A percentile compares a stretch with the other conserved stretches of the same genome.
phyloP scores from a whole-genome alignment of 2,113 vertebrate species.

The Epinephelus lanceolatus region DNA sequence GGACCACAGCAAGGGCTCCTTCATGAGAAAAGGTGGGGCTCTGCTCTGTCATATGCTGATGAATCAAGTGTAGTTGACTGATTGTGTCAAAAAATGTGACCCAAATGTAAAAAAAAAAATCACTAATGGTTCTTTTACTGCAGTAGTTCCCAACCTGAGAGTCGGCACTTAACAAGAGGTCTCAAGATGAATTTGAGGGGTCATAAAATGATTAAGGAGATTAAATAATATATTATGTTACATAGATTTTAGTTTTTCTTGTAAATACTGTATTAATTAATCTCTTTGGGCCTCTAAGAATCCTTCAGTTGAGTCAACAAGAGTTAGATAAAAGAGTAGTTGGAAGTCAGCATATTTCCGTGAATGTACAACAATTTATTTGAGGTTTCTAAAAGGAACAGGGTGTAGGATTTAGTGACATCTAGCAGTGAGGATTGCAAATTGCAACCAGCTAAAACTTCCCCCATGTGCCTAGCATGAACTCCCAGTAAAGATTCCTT shows the following conservation, averaged over 20 bases:
- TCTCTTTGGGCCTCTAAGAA: background rate
- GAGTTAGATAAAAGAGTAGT: too few species aligned
- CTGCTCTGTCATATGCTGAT: background rate
- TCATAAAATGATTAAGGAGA: background rate
- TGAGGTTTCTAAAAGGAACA: too few species aligned
- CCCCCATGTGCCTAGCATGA: too few species aligned
- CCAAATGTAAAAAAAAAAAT: background rate
- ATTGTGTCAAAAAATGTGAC: background rate
- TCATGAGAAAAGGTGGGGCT: conserved; percentile 90
- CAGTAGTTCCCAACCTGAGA: background rate
- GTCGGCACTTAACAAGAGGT: background rate
- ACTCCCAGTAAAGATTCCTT: too few species aligned
- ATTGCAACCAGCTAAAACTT: too few species aligned
- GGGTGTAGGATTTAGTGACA: too few species aligned
- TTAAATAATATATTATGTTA: background rate
- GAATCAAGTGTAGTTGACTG: background rate
- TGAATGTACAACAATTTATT: too few species aligned
- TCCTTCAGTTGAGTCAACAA: too few species aligned
- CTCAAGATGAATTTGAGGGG: background rate
- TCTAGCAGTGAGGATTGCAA: too few species aligned
- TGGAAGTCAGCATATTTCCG: too few species aligned
- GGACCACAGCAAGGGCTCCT: conserved; percentile 87
- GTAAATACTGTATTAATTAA: background rate
- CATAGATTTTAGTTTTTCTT: background rate
- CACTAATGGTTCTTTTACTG: background rate